Evolutionary conservation across 1,140 invertebrate species (phyloP).

Genomic region (Hyles vespertilio): DNA sequence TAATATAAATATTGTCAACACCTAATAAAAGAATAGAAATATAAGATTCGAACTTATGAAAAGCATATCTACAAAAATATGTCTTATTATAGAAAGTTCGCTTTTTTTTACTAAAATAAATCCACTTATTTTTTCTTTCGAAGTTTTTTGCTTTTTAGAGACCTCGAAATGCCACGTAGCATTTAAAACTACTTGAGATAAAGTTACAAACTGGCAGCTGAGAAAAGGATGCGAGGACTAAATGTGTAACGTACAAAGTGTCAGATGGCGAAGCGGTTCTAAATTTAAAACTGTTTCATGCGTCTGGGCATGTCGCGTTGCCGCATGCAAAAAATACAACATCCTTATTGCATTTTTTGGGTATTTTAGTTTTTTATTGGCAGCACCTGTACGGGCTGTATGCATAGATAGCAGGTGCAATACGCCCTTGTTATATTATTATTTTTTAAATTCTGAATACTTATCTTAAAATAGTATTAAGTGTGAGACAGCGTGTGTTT

Average conservation of each 20-base stretch:
- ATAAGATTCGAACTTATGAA: too few species aligned
- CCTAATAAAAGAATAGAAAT: too few species aligned
- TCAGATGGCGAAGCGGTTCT: conserved; percentile 37
- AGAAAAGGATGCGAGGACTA: conserved; percentile 19
- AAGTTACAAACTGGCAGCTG: background rate
- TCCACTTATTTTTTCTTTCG: too few species aligned
- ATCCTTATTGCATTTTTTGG: background rate
- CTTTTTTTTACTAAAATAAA: too few species aligned
- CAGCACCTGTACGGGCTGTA: background rate
- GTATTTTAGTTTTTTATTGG: background rate
- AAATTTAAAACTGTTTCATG: conserved; percentile 44
- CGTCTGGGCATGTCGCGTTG: conserved; percentile 43
- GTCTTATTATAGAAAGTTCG: too few species aligned
- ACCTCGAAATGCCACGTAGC: too few species aligned
- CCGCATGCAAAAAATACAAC: conserved; percentile 23
- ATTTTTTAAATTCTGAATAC: background rate
- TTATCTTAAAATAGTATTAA: too few species aligned
- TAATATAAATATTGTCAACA: too few species aligned
- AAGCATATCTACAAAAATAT: too few species aligned
- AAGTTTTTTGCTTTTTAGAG: too few species aligned
- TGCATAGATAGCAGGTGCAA: background rate
- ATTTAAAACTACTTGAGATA: too few species aligned
- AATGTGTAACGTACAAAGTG: conserved; percentile 35
- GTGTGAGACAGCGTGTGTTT: too few species aligned
- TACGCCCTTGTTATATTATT: background rate